Conservation (phyloP, 2,888 invertebrate genomes). For the Pachliopta kotzebuea region DNA sequence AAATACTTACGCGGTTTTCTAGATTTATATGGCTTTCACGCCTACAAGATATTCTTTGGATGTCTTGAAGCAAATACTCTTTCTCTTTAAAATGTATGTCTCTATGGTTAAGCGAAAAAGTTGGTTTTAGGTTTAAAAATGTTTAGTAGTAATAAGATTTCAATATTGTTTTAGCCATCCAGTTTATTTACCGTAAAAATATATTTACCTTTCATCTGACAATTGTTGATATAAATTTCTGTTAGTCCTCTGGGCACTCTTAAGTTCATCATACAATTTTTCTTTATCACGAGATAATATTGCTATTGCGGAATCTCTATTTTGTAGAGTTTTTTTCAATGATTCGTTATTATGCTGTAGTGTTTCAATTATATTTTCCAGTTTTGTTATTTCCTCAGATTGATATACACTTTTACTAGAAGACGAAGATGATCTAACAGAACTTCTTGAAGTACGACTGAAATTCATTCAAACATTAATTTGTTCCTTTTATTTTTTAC, state of each 20-base stretch:
- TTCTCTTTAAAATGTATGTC: slow-evolving; percentile 78
- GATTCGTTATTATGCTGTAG: slow-evolving; percentile 63
- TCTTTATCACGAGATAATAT: slow-evolving; percentile 74
- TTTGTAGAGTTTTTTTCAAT: slow-evolving; percentile 66
- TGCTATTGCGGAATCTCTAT: slow-evolving; percentile 69
- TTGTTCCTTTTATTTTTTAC: slow-evolving; percentile 13
- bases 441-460: slow-evolving; percentile 46
- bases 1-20: slow-evolving; percentile 38
- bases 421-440: slow-evolving; percentile 44
- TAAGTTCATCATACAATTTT: slow-evolving; percentile 67
- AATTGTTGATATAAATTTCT: slow-evolving; percentile 74
- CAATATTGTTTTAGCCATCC: neutral
- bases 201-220: slow-evolving; percentile 67
- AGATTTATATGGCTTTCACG: slow-evolving; percentile 56
- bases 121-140: neutral
- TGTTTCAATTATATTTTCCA: slow-evolving; percentile 59
- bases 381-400: slow-evolving; percentile 48
- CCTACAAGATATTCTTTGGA: slow-evolving; percentile 40
- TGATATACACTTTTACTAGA: slow-evolving; percentile 38
- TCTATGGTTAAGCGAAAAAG: slow-evolving; percentile 32
- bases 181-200: neutral
- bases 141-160: neutral
- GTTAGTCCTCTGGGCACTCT: slow-evolving; percentile 68
- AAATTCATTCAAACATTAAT: slow-evolving; percentile 46
- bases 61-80: slow-evolving; percentile 71